Evolutionary conservation across 2,888 invertebrate species (phyloP).

Genomic region (Bedellia somnulentella): DNA sequence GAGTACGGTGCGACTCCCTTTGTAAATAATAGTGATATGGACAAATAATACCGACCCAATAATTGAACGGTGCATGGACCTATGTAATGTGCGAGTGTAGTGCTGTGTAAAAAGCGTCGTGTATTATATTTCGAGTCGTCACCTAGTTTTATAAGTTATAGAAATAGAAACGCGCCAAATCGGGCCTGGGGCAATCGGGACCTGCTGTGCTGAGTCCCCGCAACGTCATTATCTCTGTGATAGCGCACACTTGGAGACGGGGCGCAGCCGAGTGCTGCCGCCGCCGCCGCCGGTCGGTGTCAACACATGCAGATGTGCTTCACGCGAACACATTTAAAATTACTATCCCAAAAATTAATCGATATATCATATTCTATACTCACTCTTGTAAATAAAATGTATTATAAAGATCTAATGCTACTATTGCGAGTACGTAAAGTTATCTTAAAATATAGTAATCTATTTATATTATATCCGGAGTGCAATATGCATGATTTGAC

Average conservation of each 20-base stretch:
- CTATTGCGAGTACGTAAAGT: slow-evolving; percentile 1
- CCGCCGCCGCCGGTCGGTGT: slow-evolving; percentile 3
- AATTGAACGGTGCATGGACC: slow-evolving; percentile 23
- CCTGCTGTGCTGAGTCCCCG: slow-evolving; percentile 33
- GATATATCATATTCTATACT: slow-evolving; percentile 51
- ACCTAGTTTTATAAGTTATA: slow-evolving; percentile 53
- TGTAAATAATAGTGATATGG: too few relatives aligned
- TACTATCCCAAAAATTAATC: slow-evolving; percentile 61
- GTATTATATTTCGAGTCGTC: slow-evolving; percentile 51
- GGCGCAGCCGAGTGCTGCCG: too few relatives aligned
- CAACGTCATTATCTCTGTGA: slow-evolving; percentile 61
- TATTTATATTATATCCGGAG: slow-evolving; percentile 19
- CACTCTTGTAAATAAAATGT: slow-evolving; percentile 53
- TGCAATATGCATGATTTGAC: slow-evolving; percentile 54
- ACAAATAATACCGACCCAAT: too few relatives aligned
- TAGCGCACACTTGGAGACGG: slow-evolving; percentile 46
- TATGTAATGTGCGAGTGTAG: slow-evolving; percentile 37
- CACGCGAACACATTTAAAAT: slow-evolving; percentile 49
- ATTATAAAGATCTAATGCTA: slow-evolving; percentile 36
- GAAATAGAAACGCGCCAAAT: too few relatives aligned
- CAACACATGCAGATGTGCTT: slow-evolving; percentile 32
- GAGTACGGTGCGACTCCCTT: too few relatives aligned
- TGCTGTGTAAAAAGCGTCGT: slow-evolving; percentile 42
- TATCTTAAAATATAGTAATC: slow-evolving; percentile 27
- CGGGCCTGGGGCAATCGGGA: slow-evolving; percentile 59